Conservation (phyloP, 2,113 vertebrate species). For the Ellobius talpinus region DNA sequence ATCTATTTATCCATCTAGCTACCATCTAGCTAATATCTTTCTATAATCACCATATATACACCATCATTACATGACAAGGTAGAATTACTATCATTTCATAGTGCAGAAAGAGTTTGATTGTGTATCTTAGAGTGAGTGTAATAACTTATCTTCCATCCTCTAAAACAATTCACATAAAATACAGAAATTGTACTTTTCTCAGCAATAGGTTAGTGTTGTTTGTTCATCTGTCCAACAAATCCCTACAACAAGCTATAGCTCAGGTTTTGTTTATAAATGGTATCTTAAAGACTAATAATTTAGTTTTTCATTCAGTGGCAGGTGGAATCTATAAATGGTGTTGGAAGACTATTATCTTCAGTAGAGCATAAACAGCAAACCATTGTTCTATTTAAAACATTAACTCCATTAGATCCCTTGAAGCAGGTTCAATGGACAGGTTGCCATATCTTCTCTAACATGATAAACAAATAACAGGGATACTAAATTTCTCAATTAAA, state of each 20-base stretch:
- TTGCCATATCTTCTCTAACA: background rate
- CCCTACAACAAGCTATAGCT: background rate
- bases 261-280: background rate
- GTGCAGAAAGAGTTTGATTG: background rate
- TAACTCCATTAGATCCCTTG: background rate
- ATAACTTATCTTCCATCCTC: background rate
- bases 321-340: background rate
- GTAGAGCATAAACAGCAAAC: background rate
- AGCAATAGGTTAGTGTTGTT: background rate
- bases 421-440: background rate
- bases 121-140: fast-evolving
- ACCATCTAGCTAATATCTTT: background rate
- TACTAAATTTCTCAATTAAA: background rate
- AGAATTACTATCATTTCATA: background rate
- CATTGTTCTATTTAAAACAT: background rate
- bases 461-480: background rate
- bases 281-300: background rate
- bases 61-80: background rate
- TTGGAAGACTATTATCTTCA: background rate
- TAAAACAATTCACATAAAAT: background rate
- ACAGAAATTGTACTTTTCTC: background rate
- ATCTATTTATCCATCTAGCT: background rate
- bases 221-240: background rate
- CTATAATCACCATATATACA: background rate
- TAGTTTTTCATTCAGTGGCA: background rate